Evolutionary conservation across 2,888 invertebrate genomes (phyloP), one percentile per base, ranked within the genome.

Genomic region (Dermolepida albohirtum): DNA sequence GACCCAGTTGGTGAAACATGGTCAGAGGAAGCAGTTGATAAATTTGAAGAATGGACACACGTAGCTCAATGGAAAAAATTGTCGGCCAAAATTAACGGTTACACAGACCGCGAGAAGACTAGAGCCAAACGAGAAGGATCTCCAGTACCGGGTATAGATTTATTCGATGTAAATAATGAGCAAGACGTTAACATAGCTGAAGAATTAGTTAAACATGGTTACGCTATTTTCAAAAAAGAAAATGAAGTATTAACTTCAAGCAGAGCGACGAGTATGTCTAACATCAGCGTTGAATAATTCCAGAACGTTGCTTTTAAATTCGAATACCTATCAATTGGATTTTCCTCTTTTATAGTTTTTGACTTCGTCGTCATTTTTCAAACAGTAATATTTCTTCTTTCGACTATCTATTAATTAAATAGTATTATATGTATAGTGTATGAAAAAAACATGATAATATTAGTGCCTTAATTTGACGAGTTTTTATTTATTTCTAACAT

Each of bases 61-160:
- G 89, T 90, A 55, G 92, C 91, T 0, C 88, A 92, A 76, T 96
- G 96, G 96, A 92, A 92, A 78, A 86, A 90, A 4, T 79, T 96
- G 0, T 87, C 90, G 62, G 93, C 94, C 0, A 89, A 89, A 74
- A 91, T 94, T 14, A 89, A 90, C 65, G 89, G 90, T 0, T 94
- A 92, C 80, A 89, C 88, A 80, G 87, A 89, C 75, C 83, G 86
- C 14, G 75, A 81, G 66, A 80, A 78, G 69, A 82, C 81, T 11
- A 76, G 70, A 77, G 85, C 77, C 79, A 88, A 72, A 74, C 87
- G 90, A 59, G 90, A 90, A 79, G 89, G 89, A 70, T 90, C 89
- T 40, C 90, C 92, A 11, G 87, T 94, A 75, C 94, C 94, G 43
- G 91, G 91, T 68, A 89, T 96, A 73, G 91, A 91, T 78, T 82